Base-by-base conservation (phyloP, 1,140 invertebrate genomes). In the Drosophila yakuba region DNA sequence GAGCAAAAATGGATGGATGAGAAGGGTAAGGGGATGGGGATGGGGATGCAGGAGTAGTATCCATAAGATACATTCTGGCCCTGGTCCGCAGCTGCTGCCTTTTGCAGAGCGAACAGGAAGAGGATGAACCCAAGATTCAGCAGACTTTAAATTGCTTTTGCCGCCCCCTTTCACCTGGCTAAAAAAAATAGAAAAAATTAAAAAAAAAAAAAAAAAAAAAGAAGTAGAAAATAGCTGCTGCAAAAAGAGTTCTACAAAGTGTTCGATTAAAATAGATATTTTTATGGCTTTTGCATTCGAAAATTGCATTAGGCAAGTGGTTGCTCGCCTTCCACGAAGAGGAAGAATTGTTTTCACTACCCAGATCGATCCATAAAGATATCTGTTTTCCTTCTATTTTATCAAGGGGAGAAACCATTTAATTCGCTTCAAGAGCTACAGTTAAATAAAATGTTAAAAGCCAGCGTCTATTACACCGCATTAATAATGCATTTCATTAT, bases 251-350 rank as follows among this genome's bases (percentile, higher is more conserved):
- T 57, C 51, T 20, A 64, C 71, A 74, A 76, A 76, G 73, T 76
- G 73, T 76, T 76, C 73, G 73, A 76, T 76, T 76, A 67, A 76
- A 76, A 76, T 76, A 51, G 73, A 76, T 76, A 76, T 75, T 76
- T 76, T 75, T 75, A 76, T 76, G 73, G 73, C 72, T 66, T 76
- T 76, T 76, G 73, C 73, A 76, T 76, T 76, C 44, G 72, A 76
- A 67, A 76, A 76, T 76, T 75, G 73, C 73, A 76, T 66, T 52
- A 67, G 61, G 64, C 68, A 48, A 71, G 67, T 71, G 67, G 47
- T 66, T 52, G 38, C 2, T 6, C 14, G 57, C 23, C 56, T 45
- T 44, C 25, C 10, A 4, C 28, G 36, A 39, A 11, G 35, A 61
- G 35, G n/a, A 54, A 60, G 35, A 51, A 50, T 32, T 67, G 63